phyloP scores from a whole-genome alignment of 2,113 vertebrate genomes.

The Trinectes maculatus region DNA sequence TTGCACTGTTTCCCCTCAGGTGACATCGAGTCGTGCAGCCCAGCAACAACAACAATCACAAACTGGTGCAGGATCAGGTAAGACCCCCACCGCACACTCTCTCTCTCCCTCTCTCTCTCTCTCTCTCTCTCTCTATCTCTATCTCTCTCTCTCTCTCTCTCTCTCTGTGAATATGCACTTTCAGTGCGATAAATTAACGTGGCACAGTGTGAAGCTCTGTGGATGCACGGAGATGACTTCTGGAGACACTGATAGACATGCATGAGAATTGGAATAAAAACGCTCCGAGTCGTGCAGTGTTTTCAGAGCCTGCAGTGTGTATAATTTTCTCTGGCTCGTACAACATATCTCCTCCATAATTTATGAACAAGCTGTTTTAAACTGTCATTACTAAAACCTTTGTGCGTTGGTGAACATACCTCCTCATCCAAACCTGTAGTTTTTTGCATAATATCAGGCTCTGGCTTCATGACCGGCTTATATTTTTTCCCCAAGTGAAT shows the following conservation, averaged over 20 bases:
- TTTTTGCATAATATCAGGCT: neutral
- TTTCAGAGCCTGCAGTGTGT: constrained; percentile 2
- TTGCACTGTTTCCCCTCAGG: constrained; percentile 72
- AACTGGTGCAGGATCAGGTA: constrained; percentile 73
- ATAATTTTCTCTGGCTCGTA: neutral
- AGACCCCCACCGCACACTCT: too few relatives aligned
- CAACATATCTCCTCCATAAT: neutral
- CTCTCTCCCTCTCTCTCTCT: neutral
- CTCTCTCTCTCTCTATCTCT: neutral
- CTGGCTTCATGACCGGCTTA: neutral
- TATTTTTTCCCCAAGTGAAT: neutral
- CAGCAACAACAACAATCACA: constrained; percentile 83
- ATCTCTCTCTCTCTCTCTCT: neutral
- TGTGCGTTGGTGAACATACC: neutral
- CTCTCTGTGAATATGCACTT: neutral
- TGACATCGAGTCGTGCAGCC: constrained; percentile 86
- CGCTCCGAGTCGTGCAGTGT: neutral
- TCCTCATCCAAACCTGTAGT: neutral
- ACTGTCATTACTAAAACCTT: neutral
- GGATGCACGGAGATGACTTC: constrained; percentile 38
- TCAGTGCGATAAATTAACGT: neutral
- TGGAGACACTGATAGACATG: constrained; percentile 36
- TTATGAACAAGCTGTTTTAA: neutral
- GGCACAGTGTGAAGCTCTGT: constrained; percentile 3
- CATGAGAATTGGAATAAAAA: constrained; percentile 32